Percentiles rank a stretch among this genome's conserved stretches.
Conservation (phyloP, 2,797 vertebrate species). For the Ctenopoma kingsleyae region DNA sequence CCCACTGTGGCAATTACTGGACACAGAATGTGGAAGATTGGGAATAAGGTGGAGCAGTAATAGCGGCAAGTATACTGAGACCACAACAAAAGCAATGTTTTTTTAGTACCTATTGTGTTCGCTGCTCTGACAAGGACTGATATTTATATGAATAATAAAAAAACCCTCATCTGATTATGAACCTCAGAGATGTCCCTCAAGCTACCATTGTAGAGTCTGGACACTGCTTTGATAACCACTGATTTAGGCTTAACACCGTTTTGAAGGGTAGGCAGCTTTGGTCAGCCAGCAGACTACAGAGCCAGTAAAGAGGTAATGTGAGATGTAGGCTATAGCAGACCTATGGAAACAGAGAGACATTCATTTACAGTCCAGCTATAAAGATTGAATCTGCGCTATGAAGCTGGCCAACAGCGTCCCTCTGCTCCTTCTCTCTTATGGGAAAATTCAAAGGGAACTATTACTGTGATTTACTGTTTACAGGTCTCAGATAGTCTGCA, state of each 20-base stretch:
- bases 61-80: background rate
- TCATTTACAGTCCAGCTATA: constrained; percentile 69
- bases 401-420: constrained; percentile 53
- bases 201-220: constrained; percentile 6
- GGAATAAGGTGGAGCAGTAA: background rate
- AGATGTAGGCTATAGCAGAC: constrained; percentile 69
- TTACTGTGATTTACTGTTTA: constrained; percentile 75
- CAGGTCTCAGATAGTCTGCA: constrained; percentile 43
- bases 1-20: background rate
- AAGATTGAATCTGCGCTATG: constrained; percentile 78
- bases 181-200: background rate
- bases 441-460: constrained; percentile 73
- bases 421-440: constrained; percentile 61
- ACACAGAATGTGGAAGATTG: background rate
- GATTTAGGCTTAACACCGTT: constrained; percentile 31
- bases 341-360: constrained; percentile 67
- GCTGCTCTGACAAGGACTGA: background rate
- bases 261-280: constrained; percentile 57
- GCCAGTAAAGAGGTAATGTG: constrained; percentile 72
- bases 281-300: constrained; percentile 69
- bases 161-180: constrained; percentile 9
- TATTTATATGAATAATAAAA: background rate
- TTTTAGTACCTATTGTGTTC: background rate
- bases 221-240: constrained; percentile 27
- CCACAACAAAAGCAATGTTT: background rate